Conservation (phyloP, 2,888 invertebrate genomes). For the Melangyna quadrimaculata region DNA sequence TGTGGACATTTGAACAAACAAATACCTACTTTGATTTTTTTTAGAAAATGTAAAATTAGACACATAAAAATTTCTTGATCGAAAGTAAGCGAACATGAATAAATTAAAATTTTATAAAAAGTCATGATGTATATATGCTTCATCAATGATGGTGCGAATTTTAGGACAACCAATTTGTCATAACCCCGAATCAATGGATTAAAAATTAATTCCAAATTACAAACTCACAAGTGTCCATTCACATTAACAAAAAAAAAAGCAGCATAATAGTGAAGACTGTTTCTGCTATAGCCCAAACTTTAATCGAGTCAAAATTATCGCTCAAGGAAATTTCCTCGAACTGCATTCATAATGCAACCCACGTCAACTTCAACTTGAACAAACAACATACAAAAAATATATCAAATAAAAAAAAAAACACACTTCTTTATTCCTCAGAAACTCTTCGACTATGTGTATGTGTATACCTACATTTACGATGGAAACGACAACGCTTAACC, state of each 20-base stretch:
- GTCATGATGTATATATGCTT: too few species aligned
- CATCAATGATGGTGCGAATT: neutral
- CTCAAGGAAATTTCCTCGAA: conserved; percentile 8
- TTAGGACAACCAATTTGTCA: neutral
- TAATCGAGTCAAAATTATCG: neutral
- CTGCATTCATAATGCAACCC: conserved; percentile 50
- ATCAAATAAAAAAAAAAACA: neutral
- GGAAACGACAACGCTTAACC: conserved; percentile 18
- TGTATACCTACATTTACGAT: neutral
- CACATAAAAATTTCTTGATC: too few species aligned
- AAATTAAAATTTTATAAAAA: too few species aligned
- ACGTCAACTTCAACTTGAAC: conserved; percentile 24
- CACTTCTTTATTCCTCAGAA: neutral
- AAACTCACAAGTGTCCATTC: neutral
- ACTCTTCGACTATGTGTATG: neutral
- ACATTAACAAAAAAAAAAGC: neutral
- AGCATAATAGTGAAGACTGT: neutral
- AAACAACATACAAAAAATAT: neutral
- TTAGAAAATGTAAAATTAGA: too few species aligned
- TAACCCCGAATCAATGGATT: neutral
- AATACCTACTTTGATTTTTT: too few species aligned
- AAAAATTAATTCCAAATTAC: neutral
- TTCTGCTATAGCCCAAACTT: neutral
- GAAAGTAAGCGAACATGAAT: too few species aligned
- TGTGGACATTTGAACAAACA: too few species aligned